Base-by-base conservation (phyloP, 1,140 invertebrate species). In the Parapsyche elsis region DNA sequence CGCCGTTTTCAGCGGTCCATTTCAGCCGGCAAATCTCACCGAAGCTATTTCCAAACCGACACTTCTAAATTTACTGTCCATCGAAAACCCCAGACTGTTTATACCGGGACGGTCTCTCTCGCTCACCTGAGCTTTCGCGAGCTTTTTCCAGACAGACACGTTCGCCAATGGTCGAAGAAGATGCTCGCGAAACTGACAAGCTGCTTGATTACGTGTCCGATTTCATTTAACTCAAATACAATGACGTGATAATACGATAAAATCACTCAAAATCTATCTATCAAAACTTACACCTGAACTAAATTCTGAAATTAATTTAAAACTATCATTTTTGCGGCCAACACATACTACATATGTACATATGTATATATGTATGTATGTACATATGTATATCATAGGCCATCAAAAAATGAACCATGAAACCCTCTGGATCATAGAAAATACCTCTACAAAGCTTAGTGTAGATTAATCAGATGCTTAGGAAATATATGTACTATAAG, bases 31-130 rank as follows among this genome's bases (percentile, higher is more conserved):
- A 5, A 12, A 23, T 23, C 14, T 73, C 9, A 16, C 71, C 0
- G 23, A n/a, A 53, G 12, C 74, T 76, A 76, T 77, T 64, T 64
- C 38, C n/a, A 30, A 16, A 21, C 38, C 21, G 57, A 77, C 59
- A 46, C 49, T 77, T 77, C 75, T 77, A 77, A 44, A 77, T 77
- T 44, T 77, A 77, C 61, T 67, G 21, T 30, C 14, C 2, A 67
- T 67, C 61, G 61, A 23, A 12, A 53, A 14, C 12, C 67, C 30
- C 70, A 21, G 70, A 12, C 38, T 45, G 12, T 26, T 71, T 38
- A 14, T 71, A 23, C 9, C 23, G 30, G 12, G 23, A 44, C 16
- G 49, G 4, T 53, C 49, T 53, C 1, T 67, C 64, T 26, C 9
- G 64, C 64, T 67, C 64, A 67, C 64, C 64, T 67, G 64, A 67